phyloP scores from a whole-genome alignment of 2,113 vertebrate species.

The Epinephelus cyanopodus region DNA sequence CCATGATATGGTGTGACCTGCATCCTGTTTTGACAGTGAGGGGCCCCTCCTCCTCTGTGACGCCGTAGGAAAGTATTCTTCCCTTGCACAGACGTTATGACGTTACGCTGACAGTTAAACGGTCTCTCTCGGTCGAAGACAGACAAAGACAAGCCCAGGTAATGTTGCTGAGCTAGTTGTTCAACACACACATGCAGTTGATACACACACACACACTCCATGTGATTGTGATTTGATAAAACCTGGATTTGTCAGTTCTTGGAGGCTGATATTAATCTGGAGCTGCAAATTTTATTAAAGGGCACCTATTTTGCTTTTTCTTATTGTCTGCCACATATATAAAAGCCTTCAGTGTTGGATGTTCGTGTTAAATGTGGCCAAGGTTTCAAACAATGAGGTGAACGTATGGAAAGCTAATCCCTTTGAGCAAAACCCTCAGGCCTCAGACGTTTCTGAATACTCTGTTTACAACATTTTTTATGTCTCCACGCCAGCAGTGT shows the following conservation, averaged over 20 bases:
- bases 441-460: no score
- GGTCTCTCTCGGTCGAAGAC: slow-evolving; percentile 14
- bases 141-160: slow-evolving; percentile 35
- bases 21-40: slow-evolving; percentile 73
- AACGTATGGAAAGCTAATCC: no score
- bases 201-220: not conserved
- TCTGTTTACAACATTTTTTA: no score
- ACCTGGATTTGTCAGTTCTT: not conserved
- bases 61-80: slow-evolving; percentile 50
- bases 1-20: slow-evolving; percentile 51
- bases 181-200: not conserved
- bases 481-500: no score
- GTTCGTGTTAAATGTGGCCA: no score
- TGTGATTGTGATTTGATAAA: not conserved
- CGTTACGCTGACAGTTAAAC: slow-evolving; percentile 57
- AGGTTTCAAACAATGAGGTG: no score
- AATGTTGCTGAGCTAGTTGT: slow-evolving; percentile 17
- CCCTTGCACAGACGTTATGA: slow-evolving; percentile 36
- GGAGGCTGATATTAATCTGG: not conserved
- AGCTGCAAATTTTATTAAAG: not conserved
- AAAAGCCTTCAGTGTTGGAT: no score
- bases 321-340: no score
- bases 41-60: slow-evolving; percentile 43
- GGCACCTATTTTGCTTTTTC: no score
- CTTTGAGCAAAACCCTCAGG: no score